phyloP scores from a whole-genome alignment of 2,888 invertebrate species.

The Adelognathus sp. region DNA sequence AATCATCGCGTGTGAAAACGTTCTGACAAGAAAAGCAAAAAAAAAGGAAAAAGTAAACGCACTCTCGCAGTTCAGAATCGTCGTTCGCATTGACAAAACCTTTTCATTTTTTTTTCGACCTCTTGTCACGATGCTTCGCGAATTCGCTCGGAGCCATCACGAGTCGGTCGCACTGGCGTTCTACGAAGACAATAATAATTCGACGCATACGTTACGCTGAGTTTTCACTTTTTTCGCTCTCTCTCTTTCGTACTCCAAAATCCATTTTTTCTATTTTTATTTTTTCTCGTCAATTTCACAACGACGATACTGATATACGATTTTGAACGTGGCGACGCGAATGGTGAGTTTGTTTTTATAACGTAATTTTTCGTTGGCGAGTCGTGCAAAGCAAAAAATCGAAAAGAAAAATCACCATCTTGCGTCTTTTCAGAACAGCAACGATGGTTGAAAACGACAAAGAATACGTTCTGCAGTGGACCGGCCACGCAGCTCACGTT shows the following conservation, averaged over 20 bases:
- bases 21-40: constrained; percentile 9
- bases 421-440: constrained; percentile 57
- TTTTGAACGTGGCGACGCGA: neutral
- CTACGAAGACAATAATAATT: constrained; percentile 24
- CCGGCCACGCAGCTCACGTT: constrained; percentile 87
- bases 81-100: neutral
- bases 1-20: constrained; percentile 13
- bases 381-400: neutral
- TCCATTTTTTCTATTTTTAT: neutral
- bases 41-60: constrained; percentile 7
- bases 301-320: neutral
- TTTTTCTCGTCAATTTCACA: neutral
- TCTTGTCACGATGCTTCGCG: constrained; percentile 48
- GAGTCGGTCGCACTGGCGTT: constrained; percentile 42
- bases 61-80: too few species aligned
- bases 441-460: constrained; percentile 74
- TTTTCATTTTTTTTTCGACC: neutral
- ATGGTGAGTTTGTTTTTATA: constrained; percentile 13
- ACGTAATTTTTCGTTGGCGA: neutral
- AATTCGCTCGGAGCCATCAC: constrained; percentile 52
- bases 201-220: constrained; percentile 50
- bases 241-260: constrained; percentile 6
- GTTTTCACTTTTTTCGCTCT: constrained; percentile 6
- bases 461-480: constrained; percentile 86
- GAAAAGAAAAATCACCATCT: neutral